Evolutionary conservation across 2,888 invertebrate species (phyloP).

Genomic region (Pristionchus arcanus): DNA sequence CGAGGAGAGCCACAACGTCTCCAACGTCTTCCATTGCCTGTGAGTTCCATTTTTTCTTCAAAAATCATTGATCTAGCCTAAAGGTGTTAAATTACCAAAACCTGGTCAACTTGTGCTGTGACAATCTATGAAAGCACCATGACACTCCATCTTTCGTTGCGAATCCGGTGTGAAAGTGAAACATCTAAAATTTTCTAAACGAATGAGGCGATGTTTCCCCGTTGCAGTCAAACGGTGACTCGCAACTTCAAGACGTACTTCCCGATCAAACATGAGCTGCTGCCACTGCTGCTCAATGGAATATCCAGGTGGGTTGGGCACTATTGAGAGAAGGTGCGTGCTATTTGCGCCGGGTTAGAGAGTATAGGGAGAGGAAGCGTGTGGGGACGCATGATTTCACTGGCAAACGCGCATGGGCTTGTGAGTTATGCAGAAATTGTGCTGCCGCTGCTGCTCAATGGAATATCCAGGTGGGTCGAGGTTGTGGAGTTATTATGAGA

Average conservation of each 20-base stretch:
- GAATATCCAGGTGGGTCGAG: conserved; percentile 85
- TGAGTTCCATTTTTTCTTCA: conserved; percentile 68
- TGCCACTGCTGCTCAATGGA: conserved; percentile 94
- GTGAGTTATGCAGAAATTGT: conserved; percentile 82
- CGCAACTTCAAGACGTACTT: conserved; percentile 97
- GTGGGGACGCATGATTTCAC: too few species aligned
- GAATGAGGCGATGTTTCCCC: not conserved
- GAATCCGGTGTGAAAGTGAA: too few species aligned
- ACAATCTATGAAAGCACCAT: not conserved
- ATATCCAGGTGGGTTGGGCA: conserved; percentile 84
- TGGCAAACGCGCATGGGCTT: too few species aligned
- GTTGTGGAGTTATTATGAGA: too few species aligned
- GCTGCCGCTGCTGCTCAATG: conserved; percentile 94
- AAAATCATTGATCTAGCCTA: too few species aligned
- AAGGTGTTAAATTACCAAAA: too few species aligned
- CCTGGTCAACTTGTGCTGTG: not conserved
- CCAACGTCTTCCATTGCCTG: conserved; percentile 95
- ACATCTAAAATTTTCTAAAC: not conserved
- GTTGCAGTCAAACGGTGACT: conserved; percentile 88
- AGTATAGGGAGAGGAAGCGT: too few species aligned
- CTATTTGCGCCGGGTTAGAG: too few species aligned
- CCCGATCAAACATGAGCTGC: conserved; percentile 94
- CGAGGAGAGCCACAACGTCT: conserved; percentile 97
- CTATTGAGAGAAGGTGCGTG: too few species aligned
- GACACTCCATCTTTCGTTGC: not conserved